Evolutionary conservation across 2,797 vertebrate genomes (phyloP), one percentile per base, ranked within the genome.

Genomic region (Cuculus canorus): DNA sequence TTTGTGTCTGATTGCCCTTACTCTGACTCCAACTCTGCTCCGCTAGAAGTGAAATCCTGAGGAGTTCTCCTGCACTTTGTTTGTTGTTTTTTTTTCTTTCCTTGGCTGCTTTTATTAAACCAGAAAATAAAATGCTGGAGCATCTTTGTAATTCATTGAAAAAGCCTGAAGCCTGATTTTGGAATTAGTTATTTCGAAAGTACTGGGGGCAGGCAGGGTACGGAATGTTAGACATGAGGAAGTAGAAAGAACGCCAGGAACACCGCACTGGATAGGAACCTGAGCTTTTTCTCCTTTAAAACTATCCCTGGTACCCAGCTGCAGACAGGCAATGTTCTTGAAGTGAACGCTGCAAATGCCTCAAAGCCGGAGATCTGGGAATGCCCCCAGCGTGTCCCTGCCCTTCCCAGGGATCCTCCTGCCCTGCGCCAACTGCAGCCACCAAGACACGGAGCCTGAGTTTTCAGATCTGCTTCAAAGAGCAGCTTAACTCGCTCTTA

Each of bases 151-250:
- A 76, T 86, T 87, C 54, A 10, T 5, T 39, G 64, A 45, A 50
- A 37, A 83, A 69, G 82, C 88, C 93, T 35, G 54, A 37, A 88
- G 78, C 78, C 30, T 66, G 37, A 5, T 82, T 91, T 91, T 65
- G 37, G 63, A 96, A 82, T 71, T 3, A 27, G 14, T 32, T 52
- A 18, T 52, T 71, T 60, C 43, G 14, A 24, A 30, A 73, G 39
- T 60, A 16, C 78, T 65, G 25, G 35, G 52, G 48, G 2, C 35
- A 68, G 47, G 39, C 84, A 81, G 78, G 56, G 71, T 43, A 82
- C 75, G 69, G 84, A 89, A 80, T 76, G 71, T 73, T 21, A 82
- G 64, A 79, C 79, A 64, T 23, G 89, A 77, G 82, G 84, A 84
- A 93, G 41, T 1, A 17, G 22, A 5, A 24, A 13, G 75, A 59